phyloP scores from a whole-genome alignment of 1,140 invertebrate genomes.

The Babylonia areolata region DNA sequence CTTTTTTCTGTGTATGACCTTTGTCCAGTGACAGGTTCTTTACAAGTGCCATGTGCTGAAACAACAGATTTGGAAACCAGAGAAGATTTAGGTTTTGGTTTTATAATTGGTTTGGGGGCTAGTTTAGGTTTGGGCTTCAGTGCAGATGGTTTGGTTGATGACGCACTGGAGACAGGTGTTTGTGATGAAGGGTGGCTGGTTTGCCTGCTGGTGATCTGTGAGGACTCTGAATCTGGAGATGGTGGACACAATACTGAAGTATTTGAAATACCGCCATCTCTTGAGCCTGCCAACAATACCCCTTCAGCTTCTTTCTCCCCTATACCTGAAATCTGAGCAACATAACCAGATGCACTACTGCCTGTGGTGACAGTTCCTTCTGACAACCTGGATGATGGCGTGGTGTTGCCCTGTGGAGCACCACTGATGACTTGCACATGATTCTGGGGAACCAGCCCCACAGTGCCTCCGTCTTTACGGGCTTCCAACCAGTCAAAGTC shows the following conservation, averaged over 20 bases:
- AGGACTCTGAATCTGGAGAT: neutral
- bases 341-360: neutral
- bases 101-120: slow-evolving; percentile 61
- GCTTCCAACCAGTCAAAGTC: slow-evolving; percentile 82
- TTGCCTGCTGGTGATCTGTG: neutral
- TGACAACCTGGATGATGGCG: neutral
- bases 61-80: slow-evolving; percentile 50
- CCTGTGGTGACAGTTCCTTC: neutral
- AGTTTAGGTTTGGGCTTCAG: slow-evolving; percentile 52
- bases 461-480: slow-evolving; percentile 76
- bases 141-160: slow-evolving; percentile 10
- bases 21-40: neutral
- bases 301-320: neutral
- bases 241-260: slow-evolving; percentile 20
- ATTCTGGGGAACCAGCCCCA: slow-evolving; percentile 81
- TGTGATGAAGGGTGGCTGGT: neutral
- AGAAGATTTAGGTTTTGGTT: slow-evolving; percentile 57
- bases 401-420: slow-evolving; percentile 42
- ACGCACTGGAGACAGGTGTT: neutral
- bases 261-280: neutral
- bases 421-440: slow-evolving; percentile 80
- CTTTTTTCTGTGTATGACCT: neutral
- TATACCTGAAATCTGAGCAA: neutral
- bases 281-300: neutral
- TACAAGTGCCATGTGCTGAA: neutral